Evolutionary conservation across 2,888 invertebrate genomes (phyloP).

Genomic region (Stegana nigrithorax): DNA sequence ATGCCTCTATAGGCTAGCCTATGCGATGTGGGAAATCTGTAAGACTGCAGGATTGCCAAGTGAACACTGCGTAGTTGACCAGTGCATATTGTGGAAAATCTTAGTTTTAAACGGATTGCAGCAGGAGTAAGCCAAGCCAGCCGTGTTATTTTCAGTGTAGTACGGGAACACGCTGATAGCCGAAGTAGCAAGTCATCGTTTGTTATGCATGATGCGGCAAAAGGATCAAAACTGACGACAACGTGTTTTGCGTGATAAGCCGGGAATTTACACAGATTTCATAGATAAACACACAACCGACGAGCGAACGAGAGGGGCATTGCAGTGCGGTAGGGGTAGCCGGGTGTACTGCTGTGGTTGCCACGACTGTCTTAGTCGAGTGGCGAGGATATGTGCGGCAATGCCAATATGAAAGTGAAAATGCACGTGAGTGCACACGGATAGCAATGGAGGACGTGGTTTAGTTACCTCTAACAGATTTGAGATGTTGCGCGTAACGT

Average conservation of each 20-base stretch:
- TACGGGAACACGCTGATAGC: background rate
- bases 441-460: background rate
- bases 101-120: too few relatives aligned
- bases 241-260: conserved; percentile 62
- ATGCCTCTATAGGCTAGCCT: too few relatives aligned
- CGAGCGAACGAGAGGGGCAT: too few relatives aligned
- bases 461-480: background rate
- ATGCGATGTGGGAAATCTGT: too few relatives aligned
- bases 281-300: conserved; percentile 48
- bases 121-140: conserved; percentile 17
- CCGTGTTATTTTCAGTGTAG: background rate
- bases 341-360: conserved; percentile 1
- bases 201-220: conserved; percentile 25
- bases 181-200: conserved; percentile 14
- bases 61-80: too few relatives aligned
- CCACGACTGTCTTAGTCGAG: background rate
- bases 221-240: conserved; percentile 33
- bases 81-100: too few relatives aligned
- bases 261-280: conserved; percentile 57
- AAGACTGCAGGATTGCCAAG: too few relatives aligned
- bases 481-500: conserved; percentile 1
- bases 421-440: conserved; percentile 9
- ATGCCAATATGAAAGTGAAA: conserved; percentile 45
- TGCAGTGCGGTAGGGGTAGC: too few relatives aligned
- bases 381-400: too few relatives aligned